A percentile compares a stretch with the other conserved stretches of the same genome.
Conservation (phyloP, 2,888 invertebrate genomes). For the Phyllotreta striolata region DNA sequence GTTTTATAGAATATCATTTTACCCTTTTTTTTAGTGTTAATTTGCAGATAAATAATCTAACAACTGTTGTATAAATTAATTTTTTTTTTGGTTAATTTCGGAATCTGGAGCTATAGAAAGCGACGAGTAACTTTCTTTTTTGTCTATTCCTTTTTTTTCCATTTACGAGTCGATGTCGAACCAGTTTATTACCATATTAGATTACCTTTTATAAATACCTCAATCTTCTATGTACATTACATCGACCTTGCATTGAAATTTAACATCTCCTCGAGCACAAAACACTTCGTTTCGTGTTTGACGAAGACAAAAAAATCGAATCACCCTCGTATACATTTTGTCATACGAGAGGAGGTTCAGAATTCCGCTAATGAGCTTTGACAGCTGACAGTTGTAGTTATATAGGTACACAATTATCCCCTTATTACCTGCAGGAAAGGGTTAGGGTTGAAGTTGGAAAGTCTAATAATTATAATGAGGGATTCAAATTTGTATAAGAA, state of each 20-base stretch:
- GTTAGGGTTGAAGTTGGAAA: constrained; percentile 28
- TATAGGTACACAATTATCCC: neutral
- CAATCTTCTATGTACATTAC: neutral
- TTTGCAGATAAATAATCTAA: no score
- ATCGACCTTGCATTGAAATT: neutral
- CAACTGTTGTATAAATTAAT: no score
- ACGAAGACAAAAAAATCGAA: no score
- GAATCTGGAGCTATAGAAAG: no score
- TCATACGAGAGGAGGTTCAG: neutral
- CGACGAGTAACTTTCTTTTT: no score
- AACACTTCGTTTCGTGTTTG: no score
- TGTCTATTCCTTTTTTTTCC: no score
- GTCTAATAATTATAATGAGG: constrained; percentile 42
- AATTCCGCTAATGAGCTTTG: constrained; percentile 9
- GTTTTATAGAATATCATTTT: no score
- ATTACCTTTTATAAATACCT: neutral
- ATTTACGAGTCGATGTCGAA: neutral
- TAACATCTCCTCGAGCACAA: no score
- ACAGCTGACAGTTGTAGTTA: constrained; percentile 7
- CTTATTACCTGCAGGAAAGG: constrained; percentile 12
- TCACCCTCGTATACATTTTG: no score
- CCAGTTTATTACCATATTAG: constrained; percentile 11
- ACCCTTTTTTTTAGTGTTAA: no score
- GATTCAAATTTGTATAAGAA: constrained; percentile 52
- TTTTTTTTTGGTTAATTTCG: no score